Evolutionary conservation across 2,113 vertebrate species (phyloP).

Genomic region (Hippocampus abdominalis): DNA sequence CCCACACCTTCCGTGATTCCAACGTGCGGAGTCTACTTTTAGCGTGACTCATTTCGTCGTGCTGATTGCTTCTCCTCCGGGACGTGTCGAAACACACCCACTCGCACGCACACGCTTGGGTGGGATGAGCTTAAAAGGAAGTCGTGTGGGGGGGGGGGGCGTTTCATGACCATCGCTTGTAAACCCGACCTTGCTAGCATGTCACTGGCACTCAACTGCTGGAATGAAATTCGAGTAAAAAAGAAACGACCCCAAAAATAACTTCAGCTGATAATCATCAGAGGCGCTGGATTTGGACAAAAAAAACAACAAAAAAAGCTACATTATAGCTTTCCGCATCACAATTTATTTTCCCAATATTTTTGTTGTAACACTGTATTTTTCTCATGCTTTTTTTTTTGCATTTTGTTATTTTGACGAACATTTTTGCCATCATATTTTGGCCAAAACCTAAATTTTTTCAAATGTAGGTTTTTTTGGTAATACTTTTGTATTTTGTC

Average conservation of each 20-base stretch:
- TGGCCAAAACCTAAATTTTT: too few species aligned
- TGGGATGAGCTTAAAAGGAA: neutral
- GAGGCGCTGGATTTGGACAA: too few species aligned
- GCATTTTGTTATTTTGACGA: too few species aligned
- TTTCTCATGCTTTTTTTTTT: too few species aligned
- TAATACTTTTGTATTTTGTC: too few species aligned
- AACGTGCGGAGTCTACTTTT: neutral
- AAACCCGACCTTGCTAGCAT: neutral
- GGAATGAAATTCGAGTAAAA: neutral
- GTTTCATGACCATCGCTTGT: neutral
- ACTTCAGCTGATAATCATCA: too few species aligned
- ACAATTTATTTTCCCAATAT: too few species aligned
- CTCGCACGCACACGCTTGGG: neutral
- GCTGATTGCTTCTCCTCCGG: neutral
- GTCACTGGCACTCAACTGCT: neutral
- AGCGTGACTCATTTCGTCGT: neutral
- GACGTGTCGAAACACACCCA: neutral
- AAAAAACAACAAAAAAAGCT: too few species aligned
- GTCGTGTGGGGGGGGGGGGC: neutral
- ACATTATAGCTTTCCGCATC: too few species aligned
- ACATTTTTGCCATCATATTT: too few species aligned
- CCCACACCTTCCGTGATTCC: neutral
- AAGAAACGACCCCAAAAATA: neutral
- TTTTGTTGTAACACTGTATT: too few species aligned
- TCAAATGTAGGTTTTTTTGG: too few species aligned